These are phyloP conservation scores for Parnassius glacialis DNA, from an alignment of 2,888 invertebrate species.

Conservation along the genomic window DNA sequence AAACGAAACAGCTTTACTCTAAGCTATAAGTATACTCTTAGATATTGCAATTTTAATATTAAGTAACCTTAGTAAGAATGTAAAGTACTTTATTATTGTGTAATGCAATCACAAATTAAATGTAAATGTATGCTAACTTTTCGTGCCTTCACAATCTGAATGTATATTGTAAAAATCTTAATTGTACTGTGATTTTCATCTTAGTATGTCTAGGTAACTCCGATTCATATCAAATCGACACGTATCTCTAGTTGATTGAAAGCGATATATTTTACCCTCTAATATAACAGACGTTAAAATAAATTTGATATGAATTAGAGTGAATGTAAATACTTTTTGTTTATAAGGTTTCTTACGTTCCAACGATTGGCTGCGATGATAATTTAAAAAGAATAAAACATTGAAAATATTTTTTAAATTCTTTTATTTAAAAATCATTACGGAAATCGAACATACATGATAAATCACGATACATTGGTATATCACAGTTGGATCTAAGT, in stretches of 20 bases:
- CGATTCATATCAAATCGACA: conserved; percentile 32
- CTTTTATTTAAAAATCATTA: conserved; percentile 31
- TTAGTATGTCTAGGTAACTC: conserved; percentile 38
- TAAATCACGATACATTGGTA: conserved; percentile 38
- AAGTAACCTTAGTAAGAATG: conserved; percentile 33
- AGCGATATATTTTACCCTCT: too few species aligned
- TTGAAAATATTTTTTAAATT: conserved; percentile 28
- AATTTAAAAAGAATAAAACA: conserved; percentile 40
- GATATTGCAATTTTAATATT: conserved; percentile 41
- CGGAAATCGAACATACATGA: conserved; percentile 25
- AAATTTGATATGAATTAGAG: conserved; percentile 28
- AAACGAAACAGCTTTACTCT: conserved; percentile 74
- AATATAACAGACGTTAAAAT: conserved; percentile 6
- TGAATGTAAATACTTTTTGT: conserved; percentile 43
- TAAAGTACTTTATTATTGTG: conserved; percentile 29
- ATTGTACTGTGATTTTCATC: conserved; percentile 57
- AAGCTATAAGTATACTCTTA: conserved; percentile 73
- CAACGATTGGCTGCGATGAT: conserved; percentile 52
- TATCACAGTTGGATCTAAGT: conserved; percentile 71
- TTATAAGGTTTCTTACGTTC: conserved; percentile 44
- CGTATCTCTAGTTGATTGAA: background rate
- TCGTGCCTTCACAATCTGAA: conserved; percentile 37
- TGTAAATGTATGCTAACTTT: conserved; percentile 29
- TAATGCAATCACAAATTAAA: conserved; percentile 33
- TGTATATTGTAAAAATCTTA: conserved; percentile 36